Base-by-base conservation (phyloP, 2,888 invertebrate species). In the Apodemia duryi region DNA sequence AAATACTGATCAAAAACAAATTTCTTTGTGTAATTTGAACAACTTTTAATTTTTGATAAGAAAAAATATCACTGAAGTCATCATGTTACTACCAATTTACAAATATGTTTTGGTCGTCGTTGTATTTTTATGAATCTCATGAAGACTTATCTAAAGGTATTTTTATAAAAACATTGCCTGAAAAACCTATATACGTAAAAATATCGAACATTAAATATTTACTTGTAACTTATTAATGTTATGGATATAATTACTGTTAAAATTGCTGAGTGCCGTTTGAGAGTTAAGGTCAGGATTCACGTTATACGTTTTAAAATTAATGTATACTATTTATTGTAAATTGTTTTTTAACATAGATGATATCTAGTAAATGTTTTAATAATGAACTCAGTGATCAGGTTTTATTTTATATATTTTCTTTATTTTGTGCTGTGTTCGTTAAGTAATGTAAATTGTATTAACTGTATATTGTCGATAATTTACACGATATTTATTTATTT, bases 371-470 rank as follows among this genome's bases (percentile, higher is more conserved):
- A 87, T 83, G 83, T 85, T 84, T 84, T 84, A 80, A 77, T 81
- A 82, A 82, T 65, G 82, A 82, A 84, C 77, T 83, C 85, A 85
- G 80, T 85, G 86, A 86, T 84, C 84, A 80, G 83, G 85, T 85
- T 86, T 86, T 78, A 78, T 79, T 77, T 79, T 78, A 77, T 77
- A 84, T 77, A 73, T 71, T 67, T 68, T 79, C 78, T 78, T 82
- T 81, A 79, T 85, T 65, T 91, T 90, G 91, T 90, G 91, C 91
- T 91, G 91, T 91, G 91, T 91, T 91, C 86, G 88, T 89, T 90
- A 90, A 86, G 85, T 87, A 82, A 81, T 91, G 88, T 91, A 91
- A 90, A 89, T 87, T 90, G 87, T 89, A 88, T 86, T 86, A 88
- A 88, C 85, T 90, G 91, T 91, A 91, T 84, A 89, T 87, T 91